A percentile compares a stretch with the other conserved stretches of the same genome.
Conservation (phyloP, 2,888 invertebrate genomes). For the Epistrophella euchroma region DNA sequence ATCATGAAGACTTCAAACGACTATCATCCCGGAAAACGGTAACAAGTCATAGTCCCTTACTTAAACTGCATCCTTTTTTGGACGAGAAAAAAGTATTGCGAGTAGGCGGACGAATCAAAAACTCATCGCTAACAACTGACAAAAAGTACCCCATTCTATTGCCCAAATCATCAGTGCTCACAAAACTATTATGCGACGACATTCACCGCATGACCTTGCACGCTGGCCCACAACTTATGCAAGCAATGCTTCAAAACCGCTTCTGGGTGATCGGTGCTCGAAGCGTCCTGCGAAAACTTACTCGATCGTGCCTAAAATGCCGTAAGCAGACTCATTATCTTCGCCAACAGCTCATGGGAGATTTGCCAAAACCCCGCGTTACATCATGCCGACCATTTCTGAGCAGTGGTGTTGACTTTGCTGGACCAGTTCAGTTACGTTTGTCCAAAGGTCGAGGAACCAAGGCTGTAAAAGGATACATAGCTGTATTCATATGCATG, state of each 20-base stretch:
- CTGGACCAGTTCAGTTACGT: constrained; percentile 24
- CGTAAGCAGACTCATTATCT: neutral
- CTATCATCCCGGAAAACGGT: neutral
- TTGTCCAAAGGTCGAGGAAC: constrained; percentile 47
- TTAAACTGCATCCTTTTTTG: constrained; percentile 7
- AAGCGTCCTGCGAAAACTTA: neutral
- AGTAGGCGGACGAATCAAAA: constrained; percentile 29
- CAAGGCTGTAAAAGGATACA: constrained; percentile 35
- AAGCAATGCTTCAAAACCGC: constrained; percentile 1
- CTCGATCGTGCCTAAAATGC: neutral
- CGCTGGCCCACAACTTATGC: constrained; percentile 26
- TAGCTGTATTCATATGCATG: constrained; percentile 43
- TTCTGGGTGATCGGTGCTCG: neutral
- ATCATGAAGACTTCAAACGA: neutral
- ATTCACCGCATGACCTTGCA: constrained; percentile 14
- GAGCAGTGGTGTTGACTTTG: constrained; percentile 35
- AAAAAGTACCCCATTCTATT: constrained; percentile 40
- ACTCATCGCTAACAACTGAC: constrained; percentile 11
- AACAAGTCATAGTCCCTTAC: neutral
- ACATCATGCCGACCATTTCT: constrained; percentile 19
- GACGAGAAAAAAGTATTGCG: constrained; percentile 22
- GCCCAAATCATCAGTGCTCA: constrained; percentile 1
- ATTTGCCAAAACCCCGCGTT: too few species aligned
- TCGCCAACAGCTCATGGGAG: constrained; percentile 10
- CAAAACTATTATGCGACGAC: neutral